Evolutionary conservation across 2,888 invertebrate species (phyloP).

Genomic region (Ichneumon xanthorius): DNA sequence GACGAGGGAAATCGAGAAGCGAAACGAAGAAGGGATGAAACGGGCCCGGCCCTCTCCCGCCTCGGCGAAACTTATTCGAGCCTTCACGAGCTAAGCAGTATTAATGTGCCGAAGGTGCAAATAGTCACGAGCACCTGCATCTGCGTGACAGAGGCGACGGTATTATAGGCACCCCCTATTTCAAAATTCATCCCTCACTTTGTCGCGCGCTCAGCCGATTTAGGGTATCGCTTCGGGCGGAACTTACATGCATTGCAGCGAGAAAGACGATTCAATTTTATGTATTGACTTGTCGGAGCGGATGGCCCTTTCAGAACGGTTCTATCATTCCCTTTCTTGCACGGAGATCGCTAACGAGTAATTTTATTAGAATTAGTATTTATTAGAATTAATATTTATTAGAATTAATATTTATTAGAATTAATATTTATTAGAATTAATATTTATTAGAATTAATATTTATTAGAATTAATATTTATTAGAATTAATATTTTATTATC

Average conservation of each 20-base stretch:
- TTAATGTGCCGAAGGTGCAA: constrained; percentile 67
- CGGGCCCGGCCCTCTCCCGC: background rate
- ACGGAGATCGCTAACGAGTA: background rate
- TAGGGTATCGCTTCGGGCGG: constrained; percentile 27
- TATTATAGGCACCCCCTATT: constrained; percentile 10
- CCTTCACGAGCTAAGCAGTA: constrained; percentile 59
- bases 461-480: too few relatives aligned
- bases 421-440: too few relatives aligned
- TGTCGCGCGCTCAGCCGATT: background rate
- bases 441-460: too few relatives aligned
- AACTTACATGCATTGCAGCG: background rate
- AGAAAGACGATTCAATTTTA: constrained; percentile 20
- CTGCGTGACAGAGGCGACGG: constrained; percentile 30
- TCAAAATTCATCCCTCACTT: constrained; percentile 40
- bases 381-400: too few relatives aligned
- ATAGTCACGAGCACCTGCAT: constrained; percentile 61
- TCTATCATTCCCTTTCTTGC: background rate
- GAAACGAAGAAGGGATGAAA: constrained; percentile 9
- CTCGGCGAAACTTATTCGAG: constrained; percentile 33
- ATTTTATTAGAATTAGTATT: background rate
- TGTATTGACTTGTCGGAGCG: constrained; percentile 2
- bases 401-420: too few relatives aligned
- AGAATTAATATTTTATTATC: too few relatives aligned
- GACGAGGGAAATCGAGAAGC: constrained; percentile 41
- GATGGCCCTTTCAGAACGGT: background rate